Percentiles rank a stretch among this genome's conserved stretches.
These are phyloP conservation scores for Trididemnum nubilum DNA, from an alignment of 23 tunicate species.

Conservation along the genomic window DNA sequence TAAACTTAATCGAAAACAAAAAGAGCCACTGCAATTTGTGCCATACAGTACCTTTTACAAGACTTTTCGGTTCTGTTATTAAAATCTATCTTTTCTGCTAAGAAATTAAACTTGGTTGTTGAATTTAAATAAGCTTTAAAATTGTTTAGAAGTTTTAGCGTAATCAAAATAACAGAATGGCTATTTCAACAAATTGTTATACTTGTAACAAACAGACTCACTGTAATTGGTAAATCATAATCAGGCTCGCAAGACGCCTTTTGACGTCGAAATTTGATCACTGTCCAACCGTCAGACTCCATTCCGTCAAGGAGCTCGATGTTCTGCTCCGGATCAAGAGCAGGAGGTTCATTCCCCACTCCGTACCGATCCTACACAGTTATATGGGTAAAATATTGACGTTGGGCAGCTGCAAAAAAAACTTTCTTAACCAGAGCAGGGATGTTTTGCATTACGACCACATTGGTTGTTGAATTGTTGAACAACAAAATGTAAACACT, in stretches of 20 bases:
- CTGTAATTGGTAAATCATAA: conserved; percentile 53
- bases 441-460: background rate
- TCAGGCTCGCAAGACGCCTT: conserved; percentile 52
- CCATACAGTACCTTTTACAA: too few relatives aligned
- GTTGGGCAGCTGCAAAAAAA: background rate
- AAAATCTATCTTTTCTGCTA: too few relatives aligned
- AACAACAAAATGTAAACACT: background rate
- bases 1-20: too few relatives aligned
- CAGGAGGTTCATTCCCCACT: conserved; percentile 39
- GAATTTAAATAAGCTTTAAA: too few relatives aligned
- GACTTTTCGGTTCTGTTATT: too few relatives aligned
- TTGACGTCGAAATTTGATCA: conserved; percentile 50
- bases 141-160: too few relatives aligned
- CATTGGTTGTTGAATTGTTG: background rate
- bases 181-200: too few relatives aligned
- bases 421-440: background rate
- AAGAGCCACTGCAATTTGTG: too few relatives aligned
- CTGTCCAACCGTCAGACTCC: conserved; percentile 61
- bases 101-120: too few relatives aligned
- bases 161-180: too few relatives aligned
- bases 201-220: too few relatives aligned
- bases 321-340: conserved; percentile 57
- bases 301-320: conserved; percentile 23
- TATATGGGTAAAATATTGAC: background rate
- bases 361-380: conserved; percentile 54